phyloP scores from a whole-genome alignment of 2,113 vertebrate genomes.

The Tenebrosternarchus preto region DNA sequence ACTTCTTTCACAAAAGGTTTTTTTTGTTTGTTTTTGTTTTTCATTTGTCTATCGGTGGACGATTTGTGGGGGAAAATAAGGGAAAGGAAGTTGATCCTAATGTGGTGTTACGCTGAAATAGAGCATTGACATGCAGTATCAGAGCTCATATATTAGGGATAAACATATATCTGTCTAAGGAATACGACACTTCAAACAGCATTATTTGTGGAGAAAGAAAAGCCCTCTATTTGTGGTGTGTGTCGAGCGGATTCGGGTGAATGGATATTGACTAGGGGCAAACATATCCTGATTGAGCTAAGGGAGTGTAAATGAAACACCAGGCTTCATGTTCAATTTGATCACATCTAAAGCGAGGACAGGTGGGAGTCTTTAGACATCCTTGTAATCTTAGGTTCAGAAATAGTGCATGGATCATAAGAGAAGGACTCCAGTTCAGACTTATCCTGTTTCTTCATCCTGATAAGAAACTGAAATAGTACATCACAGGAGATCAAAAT shows the following conservation, averaged over 20 bases:
- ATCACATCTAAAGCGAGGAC: slow-evolving; percentile 53
- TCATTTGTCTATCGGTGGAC: background rate
- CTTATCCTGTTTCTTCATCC: slow-evolving; percentile 27
- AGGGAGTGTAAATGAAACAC: slow-evolving; percentile 73
- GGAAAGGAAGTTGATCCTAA: background rate
- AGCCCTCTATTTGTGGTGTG: slow-evolving; percentile 36
- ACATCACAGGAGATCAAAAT: slow-evolving; percentile 9
- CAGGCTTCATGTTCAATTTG: slow-evolving; percentile 72
- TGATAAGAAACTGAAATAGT: slow-evolving; percentile 22
- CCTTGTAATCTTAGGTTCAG: slow-evolving; percentile 17
- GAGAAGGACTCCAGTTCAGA: slow-evolving; percentile 27
- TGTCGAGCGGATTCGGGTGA: slow-evolving; percentile 63
- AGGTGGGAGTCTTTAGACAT: slow-evolving; percentile 43
- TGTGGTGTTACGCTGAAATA: background rate
- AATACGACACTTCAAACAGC: slow-evolving; percentile 2
- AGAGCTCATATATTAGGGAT: background rate
- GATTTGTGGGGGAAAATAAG: background rate
- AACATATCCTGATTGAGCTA: slow-evolving; percentile 74
- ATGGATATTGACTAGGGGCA: slow-evolving; percentile 72
- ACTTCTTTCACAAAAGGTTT: background rate
- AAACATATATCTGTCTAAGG: background rate
- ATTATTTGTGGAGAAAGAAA: slow-evolving; percentile 16
- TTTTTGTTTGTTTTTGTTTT: background rate
- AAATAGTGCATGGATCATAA: slow-evolving; percentile 29
- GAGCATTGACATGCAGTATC: background rate